phyloP scores from a whole-genome alignment of 2,113 vertebrate species.

The Thermophis baileyi region DNA sequence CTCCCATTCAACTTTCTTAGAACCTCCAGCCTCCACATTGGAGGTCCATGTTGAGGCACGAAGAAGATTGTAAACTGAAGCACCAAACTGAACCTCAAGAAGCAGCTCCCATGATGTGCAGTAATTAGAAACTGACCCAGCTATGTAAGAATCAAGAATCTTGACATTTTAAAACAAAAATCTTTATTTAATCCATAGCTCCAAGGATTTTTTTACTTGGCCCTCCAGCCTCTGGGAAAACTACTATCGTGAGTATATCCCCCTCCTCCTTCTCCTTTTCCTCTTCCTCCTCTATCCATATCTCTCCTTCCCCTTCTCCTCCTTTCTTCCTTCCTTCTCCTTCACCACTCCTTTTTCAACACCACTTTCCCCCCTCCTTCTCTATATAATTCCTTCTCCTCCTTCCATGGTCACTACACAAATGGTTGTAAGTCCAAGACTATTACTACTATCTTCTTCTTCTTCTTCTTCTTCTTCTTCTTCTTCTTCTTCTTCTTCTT shows the following conservation, averaged over 20 bases:
- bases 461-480: not conserved
- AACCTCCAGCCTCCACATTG: not conserved
- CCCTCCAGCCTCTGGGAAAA: slow-evolving; percentile 83
- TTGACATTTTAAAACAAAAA: slow-evolving; percentile 34
- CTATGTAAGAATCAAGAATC: too few relatives aligned
- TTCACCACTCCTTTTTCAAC: not conserved
- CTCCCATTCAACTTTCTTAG: not conserved
- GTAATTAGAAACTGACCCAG: not conserved
- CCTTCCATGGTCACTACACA: not conserved
- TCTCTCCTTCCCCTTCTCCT: not conserved
- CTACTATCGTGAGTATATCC: slow-evolving; percentile 75
- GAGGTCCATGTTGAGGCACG: not conserved
- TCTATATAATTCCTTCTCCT: not conserved
- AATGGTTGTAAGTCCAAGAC: not conserved
- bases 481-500: not conserved
- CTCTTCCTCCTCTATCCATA: not conserved
- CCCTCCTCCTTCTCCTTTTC: not conserved
- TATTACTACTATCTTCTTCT: not conserved
- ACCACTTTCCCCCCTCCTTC: not conserved
- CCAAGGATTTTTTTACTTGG: slow-evolving; percentile 78
- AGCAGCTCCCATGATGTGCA: not conserved
- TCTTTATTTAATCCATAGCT: slow-evolving; percentile 60
- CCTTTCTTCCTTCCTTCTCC: not conserved
- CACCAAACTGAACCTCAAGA: not conserved
- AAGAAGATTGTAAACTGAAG: not conserved